These are phyloP conservation scores for Laupala kohalensis DNA, from an alignment of 1,140 invertebrate species.

Conservation along the genomic window DNA sequence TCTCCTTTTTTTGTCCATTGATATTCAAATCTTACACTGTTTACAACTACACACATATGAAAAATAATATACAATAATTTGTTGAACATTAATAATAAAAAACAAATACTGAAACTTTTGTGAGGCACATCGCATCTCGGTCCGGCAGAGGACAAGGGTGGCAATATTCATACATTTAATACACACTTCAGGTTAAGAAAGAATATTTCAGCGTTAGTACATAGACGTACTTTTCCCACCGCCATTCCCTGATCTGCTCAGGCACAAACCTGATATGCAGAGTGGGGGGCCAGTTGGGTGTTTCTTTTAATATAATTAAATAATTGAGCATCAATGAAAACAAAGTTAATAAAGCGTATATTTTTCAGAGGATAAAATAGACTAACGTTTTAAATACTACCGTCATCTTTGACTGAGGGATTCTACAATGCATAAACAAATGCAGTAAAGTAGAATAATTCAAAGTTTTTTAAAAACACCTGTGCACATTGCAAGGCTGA, in stretches of 20 bases:
- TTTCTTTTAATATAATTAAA: neutral
- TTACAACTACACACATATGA: constrained; percentile 16
- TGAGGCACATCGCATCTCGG: constrained; percentile 16
- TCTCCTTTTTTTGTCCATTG: constrained; percentile 5
- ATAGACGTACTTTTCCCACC: neutral
- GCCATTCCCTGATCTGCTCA: neutral
- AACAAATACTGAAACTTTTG: constrained; percentile 22
- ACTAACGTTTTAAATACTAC: neutral
- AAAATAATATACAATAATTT: constrained; percentile 20
- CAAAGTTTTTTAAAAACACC: neutral
- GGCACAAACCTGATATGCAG: neutral
- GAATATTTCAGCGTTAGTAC: constrained; percentile 2
- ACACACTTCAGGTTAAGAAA: constrained; percentile 2
- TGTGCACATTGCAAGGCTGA: neutral
- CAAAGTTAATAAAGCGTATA: neutral
- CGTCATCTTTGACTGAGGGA: neutral
- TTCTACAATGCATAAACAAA: neutral
- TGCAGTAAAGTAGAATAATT: neutral
- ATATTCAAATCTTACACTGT: constrained; percentile 9
- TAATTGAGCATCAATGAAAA: neutral
- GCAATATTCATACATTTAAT: constrained; percentile 6
- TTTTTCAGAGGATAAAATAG: neutral
- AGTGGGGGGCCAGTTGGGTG: neutral
- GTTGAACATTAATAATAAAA: constrained; percentile 22
- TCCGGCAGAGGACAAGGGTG: constrained; percentile 13